phyloP scores from a whole-genome alignment of 2,888 invertebrate genomes.

The Brachyptera risi region DNA sequence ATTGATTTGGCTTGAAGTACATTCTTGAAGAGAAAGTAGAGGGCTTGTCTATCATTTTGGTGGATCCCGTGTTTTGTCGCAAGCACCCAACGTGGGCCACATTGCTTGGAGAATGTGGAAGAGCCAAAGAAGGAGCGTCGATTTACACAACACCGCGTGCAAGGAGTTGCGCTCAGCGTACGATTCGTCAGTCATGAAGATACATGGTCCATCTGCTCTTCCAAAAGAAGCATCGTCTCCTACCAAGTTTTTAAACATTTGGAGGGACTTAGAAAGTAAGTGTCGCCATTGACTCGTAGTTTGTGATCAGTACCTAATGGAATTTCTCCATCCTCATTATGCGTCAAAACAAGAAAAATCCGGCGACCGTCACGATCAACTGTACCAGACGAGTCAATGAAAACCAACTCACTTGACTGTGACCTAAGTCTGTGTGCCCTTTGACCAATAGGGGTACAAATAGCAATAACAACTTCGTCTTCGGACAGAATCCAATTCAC shows the following conservation, averaged over 20 bases:
- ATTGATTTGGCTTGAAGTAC: not conserved
- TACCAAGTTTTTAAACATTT: not conserved
- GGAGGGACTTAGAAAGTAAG: not conserved
- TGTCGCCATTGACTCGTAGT: not conserved
- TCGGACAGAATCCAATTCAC: not conserved
- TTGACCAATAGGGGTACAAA: not conserved
- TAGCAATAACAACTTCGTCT: not conserved
- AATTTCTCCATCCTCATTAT: not conserved
- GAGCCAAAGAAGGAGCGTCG: not conserved
- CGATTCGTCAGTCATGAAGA: conserved; percentile 14
- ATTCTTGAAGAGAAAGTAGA: not conserved
- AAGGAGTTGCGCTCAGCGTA: conserved; percentile 5
- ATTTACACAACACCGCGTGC: not conserved
- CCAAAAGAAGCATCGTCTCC: not conserved
- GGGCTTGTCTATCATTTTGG: not conserved
- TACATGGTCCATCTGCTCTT: not conserved
- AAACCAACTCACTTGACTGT: not conserved
- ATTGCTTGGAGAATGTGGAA: conserved; percentile 17
- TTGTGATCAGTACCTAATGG: conserved; percentile 7
- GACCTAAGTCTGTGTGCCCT: not conserved
- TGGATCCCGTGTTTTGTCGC: not conserved
- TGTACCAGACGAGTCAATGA: conserved; percentile 17
- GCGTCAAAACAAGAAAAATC: conserved; percentile 8
- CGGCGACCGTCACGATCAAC: no score
- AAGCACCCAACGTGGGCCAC: conserved; percentile 1